Percentiles rank a stretch among this genome's conserved stretches.
Evolutionary conservation across 1,140 invertebrate species (phyloP).

Genomic region (Eupeodes corollae): DNA sequence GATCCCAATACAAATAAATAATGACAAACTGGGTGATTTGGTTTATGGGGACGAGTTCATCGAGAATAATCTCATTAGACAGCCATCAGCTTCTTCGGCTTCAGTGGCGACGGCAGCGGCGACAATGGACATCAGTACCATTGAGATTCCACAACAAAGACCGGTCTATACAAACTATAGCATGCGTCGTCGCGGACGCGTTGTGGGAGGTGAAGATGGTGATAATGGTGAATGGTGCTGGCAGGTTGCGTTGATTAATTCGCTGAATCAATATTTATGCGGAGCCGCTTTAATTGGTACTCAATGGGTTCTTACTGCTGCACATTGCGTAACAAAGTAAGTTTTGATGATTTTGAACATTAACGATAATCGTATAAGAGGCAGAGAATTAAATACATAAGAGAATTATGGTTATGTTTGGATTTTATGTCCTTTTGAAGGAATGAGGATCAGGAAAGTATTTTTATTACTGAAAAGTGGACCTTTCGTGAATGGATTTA

Average conservation of each 20-base stretch:
- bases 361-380: no score
- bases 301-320: slow-evolving; percentile 89
- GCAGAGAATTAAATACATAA: no score
- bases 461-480: no score
- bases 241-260: slow-evolving; percentile 90
- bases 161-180: slow-evolving; percentile 12
- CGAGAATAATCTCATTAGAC: slow-evolving; percentile 3
- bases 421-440: no score
- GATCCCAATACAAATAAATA: slow-evolving; percentile 41
- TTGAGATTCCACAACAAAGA: slow-evolving; percentile 2
- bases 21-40: slow-evolving; percentile 29
- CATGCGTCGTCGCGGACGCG: slow-evolving; percentile 45
- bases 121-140: neutral
- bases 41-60: slow-evolving; percentile 10
- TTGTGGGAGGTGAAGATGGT: slow-evolving; percentile 84
- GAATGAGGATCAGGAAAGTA: no score
- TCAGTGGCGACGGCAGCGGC: no score
- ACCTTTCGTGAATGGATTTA: no score
- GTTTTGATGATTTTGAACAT: slow-evolving; percentile 19
- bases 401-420: no score
- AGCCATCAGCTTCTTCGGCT: slow-evolving; percentile 11
- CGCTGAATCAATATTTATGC: slow-evolving; percentile 88
- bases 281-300: slow-evolving; percentile 88
- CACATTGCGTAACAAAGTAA: slow-evolving; percentile 92
- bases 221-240: slow-evolving; percentile 88